A percentile compares a stretch with the other conserved stretches of the same genome.
Evolutionary conservation across 2,797 vertebrate species (phyloP).

Genomic region (Monodelphis domestica): DNA sequence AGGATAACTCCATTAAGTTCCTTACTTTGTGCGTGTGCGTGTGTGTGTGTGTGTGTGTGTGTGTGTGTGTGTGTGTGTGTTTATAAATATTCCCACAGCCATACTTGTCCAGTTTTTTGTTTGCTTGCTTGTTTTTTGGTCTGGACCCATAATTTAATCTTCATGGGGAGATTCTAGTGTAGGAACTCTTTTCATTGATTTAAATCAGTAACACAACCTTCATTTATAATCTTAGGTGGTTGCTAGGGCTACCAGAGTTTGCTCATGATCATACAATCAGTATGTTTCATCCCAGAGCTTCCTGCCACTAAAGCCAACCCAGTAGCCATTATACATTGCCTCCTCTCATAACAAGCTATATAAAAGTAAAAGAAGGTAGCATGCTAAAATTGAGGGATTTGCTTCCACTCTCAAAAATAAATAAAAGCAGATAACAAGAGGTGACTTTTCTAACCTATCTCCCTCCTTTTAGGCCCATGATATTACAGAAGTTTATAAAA

Average conservation of each 20-base stretch:
- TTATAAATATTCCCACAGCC: background rate
- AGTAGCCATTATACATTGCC: background rate
- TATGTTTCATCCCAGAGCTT: no score
- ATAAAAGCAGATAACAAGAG: background rate
- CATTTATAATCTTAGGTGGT: background rate
- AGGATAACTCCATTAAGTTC: background rate
- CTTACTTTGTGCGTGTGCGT: background rate
- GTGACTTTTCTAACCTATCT: background rate
- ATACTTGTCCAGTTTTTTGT: background rate
- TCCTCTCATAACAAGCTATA: background rate
- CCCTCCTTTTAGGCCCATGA: background rate
- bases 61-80: background rate
- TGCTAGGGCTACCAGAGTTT: background rate
- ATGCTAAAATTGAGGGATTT: background rate
- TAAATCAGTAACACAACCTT: background rate
- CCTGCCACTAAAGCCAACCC: no score
- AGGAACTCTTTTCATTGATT: background rate
- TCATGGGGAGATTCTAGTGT: background rate
- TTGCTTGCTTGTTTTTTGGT: background rate
- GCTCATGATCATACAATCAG: background rate
- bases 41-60: background rate
- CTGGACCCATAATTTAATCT: background rate
- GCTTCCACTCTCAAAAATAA: background rate
- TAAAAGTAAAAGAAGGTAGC: slow-evolving; percentile 31
- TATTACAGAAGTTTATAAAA: background rate